Percentiles rank a stretch among this genome's conserved stretches.
phyloP scores from a whole-genome alignment of 2,797 vertebrate species.

The Ctenosaura bakeri region DNA sequence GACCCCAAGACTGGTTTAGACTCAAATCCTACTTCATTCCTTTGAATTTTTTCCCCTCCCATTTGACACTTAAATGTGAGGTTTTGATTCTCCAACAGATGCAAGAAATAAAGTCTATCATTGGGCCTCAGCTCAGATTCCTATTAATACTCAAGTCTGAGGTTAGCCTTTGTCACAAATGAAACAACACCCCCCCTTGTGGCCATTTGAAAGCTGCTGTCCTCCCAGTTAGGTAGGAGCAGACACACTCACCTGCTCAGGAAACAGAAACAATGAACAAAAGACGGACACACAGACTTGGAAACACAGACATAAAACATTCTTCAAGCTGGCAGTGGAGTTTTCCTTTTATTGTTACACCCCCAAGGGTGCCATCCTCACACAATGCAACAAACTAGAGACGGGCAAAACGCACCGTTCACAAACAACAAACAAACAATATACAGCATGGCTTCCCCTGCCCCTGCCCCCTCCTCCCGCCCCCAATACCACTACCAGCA shows the following conservation, averaged over 20 bases:
- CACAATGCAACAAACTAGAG: conserved; percentile 61
- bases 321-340: conserved; percentile 42
- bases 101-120: neutral
- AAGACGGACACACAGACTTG: conserved; percentile 67
- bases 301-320: conserved; percentile 28
- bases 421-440: conserved; percentile 61
- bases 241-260: neutral
- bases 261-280: conserved; percentile 54
- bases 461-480: conserved; percentile 9
- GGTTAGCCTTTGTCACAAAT: neutral
- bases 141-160: neutral
- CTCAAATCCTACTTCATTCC: neutral
- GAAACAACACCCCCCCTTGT: neutral
- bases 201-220: neutral
- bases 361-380: conserved; percentile 66
- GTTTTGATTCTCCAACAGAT: neutral
- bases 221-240: conserved; percentile 26
- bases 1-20: neutral
- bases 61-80: neutral
- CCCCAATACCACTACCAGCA: conserved; percentile 37
- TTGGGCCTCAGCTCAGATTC: neutral
- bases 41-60: neutral
- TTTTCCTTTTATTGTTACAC: conserved; percentile 75
- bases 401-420: conserved; percentile 56
- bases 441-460: conserved; percentile 56